Base-by-base conservation (phyloP, 2,888 invertebrate genomes). In the Anarsia innoxiella region DNA sequence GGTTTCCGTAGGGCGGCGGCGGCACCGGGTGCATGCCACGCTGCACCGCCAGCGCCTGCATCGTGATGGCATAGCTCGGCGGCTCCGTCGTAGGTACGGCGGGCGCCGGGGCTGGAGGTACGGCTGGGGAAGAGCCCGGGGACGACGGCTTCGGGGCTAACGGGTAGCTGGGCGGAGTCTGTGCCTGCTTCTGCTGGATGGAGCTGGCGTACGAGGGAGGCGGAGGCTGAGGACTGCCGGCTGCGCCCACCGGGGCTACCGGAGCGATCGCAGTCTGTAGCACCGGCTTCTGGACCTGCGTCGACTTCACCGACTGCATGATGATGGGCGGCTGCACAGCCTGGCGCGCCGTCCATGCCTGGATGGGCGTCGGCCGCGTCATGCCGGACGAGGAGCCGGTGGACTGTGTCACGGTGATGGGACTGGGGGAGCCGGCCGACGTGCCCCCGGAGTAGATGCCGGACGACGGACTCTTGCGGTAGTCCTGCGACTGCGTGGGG, bases 231-330 rank as follows among this genome's bases (percentile, higher is more conserved):
- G 66, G 2, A 13, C 9, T 11, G 2, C 68, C 72, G 12, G 63
- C 65, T n/a, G 88, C 80, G 14, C 87, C 79, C 79, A 19, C 1
- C 2, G 93, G 93, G 9, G 93, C 90, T 14, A 92, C 91, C 1
- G 96, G 96, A n/a, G 95, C 96, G 32, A 96, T 94, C 6, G 97
- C 97, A 10, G 96, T 97, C 78, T 97, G 97, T 46, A 97, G 83
- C 15, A 96, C 91, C 0, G 97, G 97, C 69, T 97, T 97, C 65
- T 96, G 96, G 25, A 96, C 96, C 74, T 96, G 96, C 11, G 96
- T 96, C 80, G 96, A 96, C 71, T 95, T 95, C 11, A 97, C 97
- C 16, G 96, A 95, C 70, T 97, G 96, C 96, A 97, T 97, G 46
- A 97, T 96, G 48, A 97, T 94, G 4, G 96, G 96, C 32, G 95